These are phyloP conservation scores for Xanthorhoe spadicearia DNA, from an alignment of 2,888 invertebrate genomes.

Conservation along the genomic window DNA sequence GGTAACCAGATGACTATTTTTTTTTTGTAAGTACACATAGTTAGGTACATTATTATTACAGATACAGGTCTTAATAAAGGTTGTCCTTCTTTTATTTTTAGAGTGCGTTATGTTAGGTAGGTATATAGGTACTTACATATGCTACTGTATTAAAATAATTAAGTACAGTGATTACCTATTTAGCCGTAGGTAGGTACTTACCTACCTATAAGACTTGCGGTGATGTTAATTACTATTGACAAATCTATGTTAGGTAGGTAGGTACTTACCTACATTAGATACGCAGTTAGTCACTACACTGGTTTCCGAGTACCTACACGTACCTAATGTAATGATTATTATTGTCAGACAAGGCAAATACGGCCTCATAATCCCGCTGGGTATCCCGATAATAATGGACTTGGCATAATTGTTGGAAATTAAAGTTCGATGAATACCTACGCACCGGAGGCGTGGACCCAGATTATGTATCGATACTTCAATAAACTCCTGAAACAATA, in stretches of 20 bases:
- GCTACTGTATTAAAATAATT: too few species aligned
- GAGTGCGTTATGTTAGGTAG: too few species aligned
- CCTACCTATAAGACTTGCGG: constrained; percentile 48
- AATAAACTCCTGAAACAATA: constrained; percentile 27
- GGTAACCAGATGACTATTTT: too few species aligned
- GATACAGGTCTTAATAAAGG: too few species aligned
- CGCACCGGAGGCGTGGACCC: constrained; percentile 22
- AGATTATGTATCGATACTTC: constrained; percentile 21
- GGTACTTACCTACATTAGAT: constrained; percentile 13
- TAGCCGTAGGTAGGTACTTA: constrained; percentile 43
- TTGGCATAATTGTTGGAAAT: constrained; percentile 39
- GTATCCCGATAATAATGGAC: constrained; percentile 41
- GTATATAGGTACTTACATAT: not conserved
- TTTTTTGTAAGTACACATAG: too few species aligned
- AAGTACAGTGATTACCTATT: constrained; percentile 47
- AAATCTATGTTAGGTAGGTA: constrained; percentile 46
- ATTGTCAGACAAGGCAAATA: constrained; percentile 48
- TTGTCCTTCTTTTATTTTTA: too few species aligned
- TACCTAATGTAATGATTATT: constrained; percentile 50
- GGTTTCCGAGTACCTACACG: constrained; percentile 40
- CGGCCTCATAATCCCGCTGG: constrained; percentile 44
- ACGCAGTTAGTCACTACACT: constrained; percentile 18
- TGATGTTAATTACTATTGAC: constrained; percentile 59
- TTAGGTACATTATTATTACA: too few species aligned
- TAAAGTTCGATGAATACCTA: constrained; percentile 38